Evolutionary conservation across 1,140 invertebrate genomes (phyloP).

Genomic region (Triops longicaudatus): DNA sequence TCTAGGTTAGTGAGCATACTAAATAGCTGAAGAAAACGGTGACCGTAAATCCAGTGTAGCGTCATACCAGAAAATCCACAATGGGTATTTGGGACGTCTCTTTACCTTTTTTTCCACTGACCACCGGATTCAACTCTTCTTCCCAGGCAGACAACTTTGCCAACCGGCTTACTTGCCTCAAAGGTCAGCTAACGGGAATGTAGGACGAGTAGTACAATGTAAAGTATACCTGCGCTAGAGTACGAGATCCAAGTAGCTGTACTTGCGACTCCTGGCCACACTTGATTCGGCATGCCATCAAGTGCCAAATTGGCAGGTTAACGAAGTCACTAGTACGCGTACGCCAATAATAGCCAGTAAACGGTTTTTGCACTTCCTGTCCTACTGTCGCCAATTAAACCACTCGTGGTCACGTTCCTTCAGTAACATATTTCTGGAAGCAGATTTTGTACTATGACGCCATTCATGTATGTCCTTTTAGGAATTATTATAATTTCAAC

Average conservation of each 20-base stretch:
- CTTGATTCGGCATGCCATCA: neutral
- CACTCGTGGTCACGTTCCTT: neutral
- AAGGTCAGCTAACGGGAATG: constrained; percentile 1
- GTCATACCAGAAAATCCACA: neutral
- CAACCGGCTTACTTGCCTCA: neutral
- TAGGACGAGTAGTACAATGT: neutral
- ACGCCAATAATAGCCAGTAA: neutral
- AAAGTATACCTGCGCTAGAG: neutral
- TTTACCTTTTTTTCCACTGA: neutral
- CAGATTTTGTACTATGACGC: neutral
- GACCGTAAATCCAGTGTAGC: neutral
- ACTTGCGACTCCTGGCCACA: neutral
- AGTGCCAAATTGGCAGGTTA: neutral
- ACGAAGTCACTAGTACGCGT: neutral
- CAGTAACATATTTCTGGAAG: neutral
- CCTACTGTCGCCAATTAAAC: neutral
- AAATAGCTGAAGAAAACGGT: neutral
- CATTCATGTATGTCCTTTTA: too few relatives aligned
- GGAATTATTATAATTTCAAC: too few relatives aligned
- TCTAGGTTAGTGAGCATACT: neutral
- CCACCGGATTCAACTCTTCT: neutral
- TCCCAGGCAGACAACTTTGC: neutral
- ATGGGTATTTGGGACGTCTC: neutral
- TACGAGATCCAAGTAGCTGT: neutral
- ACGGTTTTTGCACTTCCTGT: neutral